Conservation (phyloP, 2,797 vertebrate genomes). For the Glossophaga mutica region DNA sequence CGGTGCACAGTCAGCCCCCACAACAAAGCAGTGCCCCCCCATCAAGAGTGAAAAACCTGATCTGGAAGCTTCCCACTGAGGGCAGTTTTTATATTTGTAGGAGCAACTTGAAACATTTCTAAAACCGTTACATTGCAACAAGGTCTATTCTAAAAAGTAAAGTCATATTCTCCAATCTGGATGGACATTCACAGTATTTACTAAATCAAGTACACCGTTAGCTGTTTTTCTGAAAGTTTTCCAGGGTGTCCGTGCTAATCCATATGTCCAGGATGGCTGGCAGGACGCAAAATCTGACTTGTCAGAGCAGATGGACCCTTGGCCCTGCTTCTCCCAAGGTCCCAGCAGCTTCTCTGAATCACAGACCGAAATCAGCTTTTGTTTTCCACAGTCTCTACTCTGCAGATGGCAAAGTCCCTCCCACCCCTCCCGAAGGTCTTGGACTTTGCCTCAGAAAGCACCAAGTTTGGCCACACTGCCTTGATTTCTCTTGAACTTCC, state of each 20-base stretch:
- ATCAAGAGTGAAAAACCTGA: neutral
- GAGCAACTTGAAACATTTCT: neutral
- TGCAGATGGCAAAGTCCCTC: neutral
- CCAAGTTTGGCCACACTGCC: neutral
- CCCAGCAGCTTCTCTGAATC: neutral
- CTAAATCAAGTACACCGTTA: neutral
- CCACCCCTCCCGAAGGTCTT: neutral
- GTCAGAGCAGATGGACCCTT: neutral
- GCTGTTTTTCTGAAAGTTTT: neutral
- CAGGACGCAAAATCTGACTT: neutral
- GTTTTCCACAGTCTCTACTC: neutral
- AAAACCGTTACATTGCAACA: neutral
- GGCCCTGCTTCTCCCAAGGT: neutral
- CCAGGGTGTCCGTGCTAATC: neutral
- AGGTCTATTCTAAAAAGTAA: neutral
- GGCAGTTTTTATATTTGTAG: neutral
- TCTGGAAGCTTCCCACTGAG: neutral
- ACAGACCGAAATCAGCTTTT: neutral
- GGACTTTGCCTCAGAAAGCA: neutral
- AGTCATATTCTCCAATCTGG: neutral
- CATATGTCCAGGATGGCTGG: neutral
- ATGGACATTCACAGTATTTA: neutral
- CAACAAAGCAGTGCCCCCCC: accelerated
- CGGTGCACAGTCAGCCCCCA: neutral
- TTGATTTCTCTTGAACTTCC: neutral